Percentiles rank a stretch among this genome's conserved stretches.
phyloP scores from a whole-genome alignment of 2,113 vertebrate species.

The Scomber colias region DNA sequence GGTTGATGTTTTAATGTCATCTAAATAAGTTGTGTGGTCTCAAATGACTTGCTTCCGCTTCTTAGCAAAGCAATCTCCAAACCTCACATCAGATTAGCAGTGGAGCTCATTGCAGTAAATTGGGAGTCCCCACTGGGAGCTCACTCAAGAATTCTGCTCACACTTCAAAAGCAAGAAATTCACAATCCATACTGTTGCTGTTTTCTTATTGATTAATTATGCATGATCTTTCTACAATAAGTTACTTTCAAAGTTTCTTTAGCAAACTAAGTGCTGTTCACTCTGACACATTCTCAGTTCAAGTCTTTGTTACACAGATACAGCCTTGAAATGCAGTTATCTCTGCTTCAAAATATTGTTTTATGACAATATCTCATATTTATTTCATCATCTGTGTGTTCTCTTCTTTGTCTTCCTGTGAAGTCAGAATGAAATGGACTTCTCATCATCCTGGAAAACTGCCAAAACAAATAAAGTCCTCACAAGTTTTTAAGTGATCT shows the following conservation, averaged over 20 bases:
- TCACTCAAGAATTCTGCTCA: slow-evolving; percentile 4
- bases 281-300: background rate
- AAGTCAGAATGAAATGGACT: no score
- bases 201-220: slow-evolving; percentile 39
- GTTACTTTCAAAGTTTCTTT: slow-evolving; percentile 6
- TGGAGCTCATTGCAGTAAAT: slow-evolving; percentile 18
- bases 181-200: background rate
- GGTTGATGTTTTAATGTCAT: no score
- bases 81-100: slow-evolving; percentile 1
- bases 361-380: no score
- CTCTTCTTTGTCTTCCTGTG: no score
- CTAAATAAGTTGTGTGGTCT: no score
- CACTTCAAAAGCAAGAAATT: slow-evolving; percentile 26
- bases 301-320: background rate
- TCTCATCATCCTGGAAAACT: no score
- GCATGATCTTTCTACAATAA: slow-evolving; percentile 17
- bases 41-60: background rate
- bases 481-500: no score
- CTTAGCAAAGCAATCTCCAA: background rate
- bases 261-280: background rate
- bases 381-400: no score
- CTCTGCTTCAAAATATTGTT: no score
- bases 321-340: no score
- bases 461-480: no score
- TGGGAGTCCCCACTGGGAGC: background rate